These are phyloP conservation scores for Phainopepla nitens DNA, from an alignment of 2,113 vertebrate genomes.

Conservation along the genomic window DNA sequence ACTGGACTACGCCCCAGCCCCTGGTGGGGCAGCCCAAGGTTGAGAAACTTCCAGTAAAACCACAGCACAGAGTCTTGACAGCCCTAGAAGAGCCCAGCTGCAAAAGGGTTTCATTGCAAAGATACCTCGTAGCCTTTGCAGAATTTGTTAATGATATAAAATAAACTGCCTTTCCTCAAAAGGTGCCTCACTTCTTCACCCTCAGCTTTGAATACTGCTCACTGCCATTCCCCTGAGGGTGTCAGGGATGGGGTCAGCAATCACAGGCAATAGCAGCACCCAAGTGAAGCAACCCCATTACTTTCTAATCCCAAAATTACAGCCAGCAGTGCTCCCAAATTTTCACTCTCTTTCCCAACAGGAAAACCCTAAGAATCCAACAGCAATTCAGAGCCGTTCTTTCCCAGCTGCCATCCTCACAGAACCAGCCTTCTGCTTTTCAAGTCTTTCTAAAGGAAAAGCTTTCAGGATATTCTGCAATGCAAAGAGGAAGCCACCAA, in stretches of 20 bases:
- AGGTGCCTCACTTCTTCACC: background rate
- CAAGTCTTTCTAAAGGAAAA: background rate
- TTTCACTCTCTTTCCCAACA: background rate
- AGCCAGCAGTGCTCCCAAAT: background rate
- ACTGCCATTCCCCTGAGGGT: no score
- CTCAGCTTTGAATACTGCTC: background rate
- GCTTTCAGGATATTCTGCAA: background rate
- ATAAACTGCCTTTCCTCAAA: background rate
- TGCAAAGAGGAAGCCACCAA: background rate
- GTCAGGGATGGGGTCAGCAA: background rate
- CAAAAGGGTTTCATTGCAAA: accelerated
- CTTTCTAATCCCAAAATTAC: background rate
- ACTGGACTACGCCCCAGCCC: background rate
- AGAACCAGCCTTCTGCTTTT: background rate
- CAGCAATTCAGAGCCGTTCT: background rate
- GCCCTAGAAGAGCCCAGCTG: background rate
- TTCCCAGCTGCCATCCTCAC: background rate
- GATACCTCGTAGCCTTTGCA: accelerated
- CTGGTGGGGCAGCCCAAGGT: background rate
- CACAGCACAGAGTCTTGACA: background rate
- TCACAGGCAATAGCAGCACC: background rate
- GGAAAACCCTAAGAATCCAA: background rate
- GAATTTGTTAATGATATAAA: background rate
- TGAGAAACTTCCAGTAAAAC: background rate
- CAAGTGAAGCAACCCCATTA: accelerated